Evolutionary conservation across 2,888 invertebrate genomes (phyloP).

Genomic region (Mimas tiliae): DNA sequence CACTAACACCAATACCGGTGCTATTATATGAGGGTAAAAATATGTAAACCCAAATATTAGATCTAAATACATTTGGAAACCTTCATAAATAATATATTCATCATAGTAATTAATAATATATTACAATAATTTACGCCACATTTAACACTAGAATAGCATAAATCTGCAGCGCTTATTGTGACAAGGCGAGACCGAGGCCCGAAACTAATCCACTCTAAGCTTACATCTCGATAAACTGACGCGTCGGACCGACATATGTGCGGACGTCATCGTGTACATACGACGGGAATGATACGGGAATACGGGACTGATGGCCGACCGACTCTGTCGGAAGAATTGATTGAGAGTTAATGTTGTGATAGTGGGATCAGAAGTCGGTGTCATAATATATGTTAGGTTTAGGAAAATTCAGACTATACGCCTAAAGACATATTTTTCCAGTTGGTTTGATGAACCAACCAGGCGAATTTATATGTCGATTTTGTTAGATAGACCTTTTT

Average conservation of each 20-base stretch:
- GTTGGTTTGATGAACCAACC: not conserved
- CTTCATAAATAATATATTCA: too few species aligned
- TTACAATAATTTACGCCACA: not conserved
- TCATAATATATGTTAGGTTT: not conserved
- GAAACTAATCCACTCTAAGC: conserved; percentile 40
- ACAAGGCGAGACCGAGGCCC: conserved; percentile 18
- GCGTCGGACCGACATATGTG: conserved; percentile 37
- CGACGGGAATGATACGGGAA: conserved; percentile 11
- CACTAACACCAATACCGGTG: too few species aligned
- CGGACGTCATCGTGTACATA: conserved; percentile 39
- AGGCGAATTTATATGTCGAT: not conserved
- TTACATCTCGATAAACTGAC: conserved; percentile 46
- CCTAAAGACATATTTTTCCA: conserved; percentile 1
- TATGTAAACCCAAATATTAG: too few species aligned
- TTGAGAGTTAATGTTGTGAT: conserved; percentile 45
- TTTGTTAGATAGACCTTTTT: not conserved
- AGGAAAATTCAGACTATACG: not conserved
- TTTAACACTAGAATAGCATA: not conserved
- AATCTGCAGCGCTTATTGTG: not conserved
- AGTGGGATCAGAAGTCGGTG: conserved; percentile 34
- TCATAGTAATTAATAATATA: too few species aligned
- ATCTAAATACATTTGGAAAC: too few species aligned
- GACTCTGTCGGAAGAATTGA: conserved; percentile 47
- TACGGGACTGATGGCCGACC: conserved; percentile 36
- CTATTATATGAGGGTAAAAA: too few species aligned